Evolutionary conservation across 2,888 invertebrate species (phyloP), one percentile per base, ranked within the genome.

Genomic region (Agriopis leucophaearia): DNA sequence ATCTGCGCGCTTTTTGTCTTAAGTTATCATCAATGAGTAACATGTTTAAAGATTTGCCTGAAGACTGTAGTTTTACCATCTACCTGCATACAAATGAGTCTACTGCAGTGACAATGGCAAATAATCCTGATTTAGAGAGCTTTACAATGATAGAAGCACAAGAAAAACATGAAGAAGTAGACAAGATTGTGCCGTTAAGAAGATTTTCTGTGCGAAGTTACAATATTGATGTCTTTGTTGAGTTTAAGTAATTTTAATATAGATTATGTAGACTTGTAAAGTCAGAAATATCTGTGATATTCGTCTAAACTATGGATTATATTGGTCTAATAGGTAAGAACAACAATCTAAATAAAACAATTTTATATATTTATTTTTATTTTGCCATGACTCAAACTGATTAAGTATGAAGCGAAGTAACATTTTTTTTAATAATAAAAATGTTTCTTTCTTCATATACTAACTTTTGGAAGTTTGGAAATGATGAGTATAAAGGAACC

Each of bases 41-140:
- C 42, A 94, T 94, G 72, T 89, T 95, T 44, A 86, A 91, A 59
- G 82, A 90, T 63, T 76, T 95, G 55, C 94, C 95, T 8, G 90
- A 94, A 57, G 93, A 95, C 69, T 83, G 92, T 58, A 95, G 94
- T 73, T 96, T 96, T 81, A 89, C 90, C n/a, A 94, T 96, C 66
- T 91, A 94, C 68, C 83, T 96, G 57, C 91, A 95, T 71, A 95
- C 95, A 15, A 94, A 94, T 74, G 95, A 95, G 80, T 94, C 94
- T n/a, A 92, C 95, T 9, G 94, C 94, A 59, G 84, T 95, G 36
- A 85, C 91, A 27, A 86, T 96, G 62, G 92, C 92, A 68, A 94
- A 94, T 74, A 94, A 95, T 81, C 90, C 95, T 51, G 84, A 89
- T 51, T 93, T 94, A 54, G 93, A 94, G 79, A 85, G 85, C 9